Conservation (phyloP, 1,140 invertebrate species). For the Lasioglossum albipes region DNA sequence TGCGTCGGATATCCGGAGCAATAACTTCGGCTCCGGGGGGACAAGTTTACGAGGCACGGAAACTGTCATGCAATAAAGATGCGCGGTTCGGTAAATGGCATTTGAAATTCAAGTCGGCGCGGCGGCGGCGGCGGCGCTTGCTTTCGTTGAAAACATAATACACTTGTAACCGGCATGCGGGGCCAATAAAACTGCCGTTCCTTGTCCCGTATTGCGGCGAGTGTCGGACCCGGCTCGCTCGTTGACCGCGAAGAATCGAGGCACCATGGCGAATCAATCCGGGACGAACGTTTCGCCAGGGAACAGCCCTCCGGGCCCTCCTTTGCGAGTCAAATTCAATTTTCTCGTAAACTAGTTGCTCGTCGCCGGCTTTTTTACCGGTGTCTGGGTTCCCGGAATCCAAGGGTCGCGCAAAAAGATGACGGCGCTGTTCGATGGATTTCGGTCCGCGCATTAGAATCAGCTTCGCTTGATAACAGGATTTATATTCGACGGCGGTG, state of each 20-base stretch:
- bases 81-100: conserved; percentile 47
- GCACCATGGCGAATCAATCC: neutral
- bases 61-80: conserved; percentile 63
- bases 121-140: too few relatives aligned
- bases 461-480: too few relatives aligned
- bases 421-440: neutral
- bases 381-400: neutral
- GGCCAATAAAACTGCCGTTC: conserved; percentile 9
- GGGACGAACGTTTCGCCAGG: neutral
- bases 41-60: conserved; percentile 55
- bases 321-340: neutral
- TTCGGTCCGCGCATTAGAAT: neutral
- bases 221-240: neutral
- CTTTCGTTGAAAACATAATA: conserved; percentile 16
- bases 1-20: conserved; percentile 54
- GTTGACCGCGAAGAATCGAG: neutral
- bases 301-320: neutral
- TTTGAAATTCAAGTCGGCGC: conserved; percentile 49
- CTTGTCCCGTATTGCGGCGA: neutral
- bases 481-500: too few relatives aligned
- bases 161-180: conserved; percentile 14
- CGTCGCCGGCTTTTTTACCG: neutral
- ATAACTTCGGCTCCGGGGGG: conserved; percentile 28
- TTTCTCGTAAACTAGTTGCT: neutral
- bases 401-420: neutral